phyloP scores from a whole-genome alignment of 2,797 vertebrate species.

The Aviceda leuphotes region DNA sequence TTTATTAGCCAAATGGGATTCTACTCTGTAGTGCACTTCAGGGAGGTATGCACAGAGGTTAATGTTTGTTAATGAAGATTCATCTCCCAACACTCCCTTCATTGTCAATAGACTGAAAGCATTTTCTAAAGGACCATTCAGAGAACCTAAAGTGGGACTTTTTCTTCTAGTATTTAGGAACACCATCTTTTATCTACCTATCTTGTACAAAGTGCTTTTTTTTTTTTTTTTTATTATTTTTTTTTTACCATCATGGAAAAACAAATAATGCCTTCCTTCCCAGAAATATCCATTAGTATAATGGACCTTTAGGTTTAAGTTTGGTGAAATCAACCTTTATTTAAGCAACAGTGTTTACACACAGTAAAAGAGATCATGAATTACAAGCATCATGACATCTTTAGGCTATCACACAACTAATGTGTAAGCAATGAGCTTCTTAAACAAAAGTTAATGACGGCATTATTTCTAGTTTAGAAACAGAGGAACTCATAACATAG shows the following conservation, averaged over 20 bases:
- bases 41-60: neutral
- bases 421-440: neutral
- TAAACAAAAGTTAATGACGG: neutral
- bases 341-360: slow-evolving; percentile 12
- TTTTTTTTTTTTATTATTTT: neutral
- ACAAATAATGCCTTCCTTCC: neutral
- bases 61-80: slow-evolving; percentile 9
- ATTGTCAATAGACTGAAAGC: neutral
- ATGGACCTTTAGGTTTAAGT: neutral
- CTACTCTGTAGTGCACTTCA: neutral
- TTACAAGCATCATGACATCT: slow-evolving; percentile 8
- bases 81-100: slow-evolving; percentile 14
- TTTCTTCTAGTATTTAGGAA: neutral
- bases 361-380: neutral
- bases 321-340: neutral
- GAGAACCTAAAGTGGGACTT: neutral
- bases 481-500: neutral
- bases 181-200: neutral
- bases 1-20: neutral
- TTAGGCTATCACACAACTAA: neutral
- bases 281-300: neutral
- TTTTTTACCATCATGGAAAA: neutral
- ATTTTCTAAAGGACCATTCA: slow-evolving; percentile 15
- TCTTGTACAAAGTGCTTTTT: neutral
- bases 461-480: slow-evolving; percentile 5